Evolutionary conservation across 2,888 invertebrate species (phyloP).

Genomic region (Choristoneura rosaceana): DNA sequence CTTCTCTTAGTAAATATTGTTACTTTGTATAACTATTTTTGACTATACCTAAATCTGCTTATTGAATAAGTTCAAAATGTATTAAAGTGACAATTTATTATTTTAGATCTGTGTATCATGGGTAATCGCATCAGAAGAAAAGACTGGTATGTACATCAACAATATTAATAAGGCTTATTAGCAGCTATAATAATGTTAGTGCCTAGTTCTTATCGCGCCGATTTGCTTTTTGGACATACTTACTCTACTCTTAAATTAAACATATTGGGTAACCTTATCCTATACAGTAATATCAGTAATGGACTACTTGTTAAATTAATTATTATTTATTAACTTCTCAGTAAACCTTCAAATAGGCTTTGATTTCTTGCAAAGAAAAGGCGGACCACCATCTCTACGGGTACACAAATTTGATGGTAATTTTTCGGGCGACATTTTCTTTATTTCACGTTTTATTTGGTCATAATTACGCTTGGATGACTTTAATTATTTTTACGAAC

Average conservation of each 20-base stretch:
- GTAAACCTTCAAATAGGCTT: constrained; percentile 70
- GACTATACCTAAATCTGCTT: no score
- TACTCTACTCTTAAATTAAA: not conserved
- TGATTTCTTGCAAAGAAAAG: constrained; percentile 63
- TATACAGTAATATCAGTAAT: no score
- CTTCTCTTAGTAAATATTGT: constrained; percentile 25
- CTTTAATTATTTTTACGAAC: not conserved
- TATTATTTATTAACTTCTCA: constrained; percentile 53
- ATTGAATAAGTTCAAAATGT: not conserved
- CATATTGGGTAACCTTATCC: not conserved
- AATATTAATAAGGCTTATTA: not conserved
- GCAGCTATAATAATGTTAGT: not conserved
- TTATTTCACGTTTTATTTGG: not conserved
- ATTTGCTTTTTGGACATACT: not conserved
- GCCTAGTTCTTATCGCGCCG: not conserved
- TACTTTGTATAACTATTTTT: no score
- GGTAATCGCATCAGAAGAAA: constrained; percentile 50
- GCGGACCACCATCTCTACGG: constrained; percentile 61
- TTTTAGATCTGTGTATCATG: constrained; percentile 51
- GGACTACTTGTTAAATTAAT: not conserved
- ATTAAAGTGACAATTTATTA: constrained; percentile 14
- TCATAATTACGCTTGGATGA: not conserved
- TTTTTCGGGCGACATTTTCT: constrained; percentile 20
- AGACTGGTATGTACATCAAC: constrained; percentile 51
- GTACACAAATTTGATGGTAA: constrained; percentile 67